phyloP scores from a whole-genome alignment of 2,888 invertebrate genomes.

The Arenicola marina region DNA sequence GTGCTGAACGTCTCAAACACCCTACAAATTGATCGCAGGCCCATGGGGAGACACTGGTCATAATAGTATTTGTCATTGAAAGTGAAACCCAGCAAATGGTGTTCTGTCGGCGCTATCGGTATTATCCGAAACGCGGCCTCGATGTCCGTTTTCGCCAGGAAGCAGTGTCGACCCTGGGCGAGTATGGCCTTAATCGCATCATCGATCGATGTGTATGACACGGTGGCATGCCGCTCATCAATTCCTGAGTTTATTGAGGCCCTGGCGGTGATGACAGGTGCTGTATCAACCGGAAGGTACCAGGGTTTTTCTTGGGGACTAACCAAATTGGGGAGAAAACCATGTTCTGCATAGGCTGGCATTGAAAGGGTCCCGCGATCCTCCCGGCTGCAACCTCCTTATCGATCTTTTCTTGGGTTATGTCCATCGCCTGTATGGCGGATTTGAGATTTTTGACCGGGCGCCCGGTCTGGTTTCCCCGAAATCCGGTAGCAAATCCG shows the following conservation, averaged over 20 bases:
- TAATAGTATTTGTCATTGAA: not conserved
- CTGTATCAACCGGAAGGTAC: not conserved
- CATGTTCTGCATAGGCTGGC: not conserved
- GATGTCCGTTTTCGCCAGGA: not conserved
- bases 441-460: too few relatives aligned
- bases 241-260: not conserved
- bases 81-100: not conserved
- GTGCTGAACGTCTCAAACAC: not conserved
- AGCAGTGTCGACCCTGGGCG: not conserved
- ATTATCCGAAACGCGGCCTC: not conserved
- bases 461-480: too few relatives aligned
- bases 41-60: conserved; percentile 1
- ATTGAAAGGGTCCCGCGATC: not conserved
- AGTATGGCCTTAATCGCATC: not conserved
- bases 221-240: not conserved
- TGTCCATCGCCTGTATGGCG: too few relatives aligned
- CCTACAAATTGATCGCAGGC: not conserved
- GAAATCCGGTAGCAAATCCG: not conserved
- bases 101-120: not conserved
- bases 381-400: not conserved
- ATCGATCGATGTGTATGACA: not conserved
- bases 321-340: not conserved
- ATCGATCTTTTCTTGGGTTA: not conserved
- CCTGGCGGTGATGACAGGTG: not conserved
- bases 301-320: not conserved